Evolutionary conservation across 2,113 vertebrate genomes (phyloP).

Genomic region (Sinocyclocheilus anshuiensis): DNA sequence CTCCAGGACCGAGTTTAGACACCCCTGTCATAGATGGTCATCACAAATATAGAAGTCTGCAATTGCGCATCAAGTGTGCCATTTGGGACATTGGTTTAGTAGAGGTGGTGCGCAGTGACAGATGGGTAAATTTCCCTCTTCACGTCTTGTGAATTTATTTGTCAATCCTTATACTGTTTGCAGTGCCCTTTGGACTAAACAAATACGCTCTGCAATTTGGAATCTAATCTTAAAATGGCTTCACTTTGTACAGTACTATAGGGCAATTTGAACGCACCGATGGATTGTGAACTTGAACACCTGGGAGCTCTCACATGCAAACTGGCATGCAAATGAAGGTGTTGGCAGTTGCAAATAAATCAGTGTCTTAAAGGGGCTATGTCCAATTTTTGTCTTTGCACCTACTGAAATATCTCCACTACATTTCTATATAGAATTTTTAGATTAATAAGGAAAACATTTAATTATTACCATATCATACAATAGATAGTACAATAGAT

Average conservation of each 20-base stretch:
- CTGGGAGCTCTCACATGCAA: not conserved
- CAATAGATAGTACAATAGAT: not conserved
- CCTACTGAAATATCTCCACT: not conserved
- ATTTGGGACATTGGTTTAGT: constrained; percentile 1
- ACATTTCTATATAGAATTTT: not conserved
- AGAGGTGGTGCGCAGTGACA: not conserved
- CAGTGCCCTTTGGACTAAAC: not conserved
- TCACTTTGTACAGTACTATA: not conserved
- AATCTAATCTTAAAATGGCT: constrained; percentile 5
- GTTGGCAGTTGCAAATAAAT: not conserved
- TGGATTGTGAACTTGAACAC: constrained; percentile 1
- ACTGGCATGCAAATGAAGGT: not conserved
- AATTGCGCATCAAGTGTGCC: not conserved
- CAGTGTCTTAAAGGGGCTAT: not conserved
- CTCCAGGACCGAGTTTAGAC: no score
- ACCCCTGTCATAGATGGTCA: not conserved
- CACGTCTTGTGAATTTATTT: not conserved
- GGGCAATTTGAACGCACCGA: not conserved
- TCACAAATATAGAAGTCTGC: not conserved
- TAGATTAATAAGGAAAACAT: not conserved
- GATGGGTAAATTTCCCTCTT: constrained; percentile 1
- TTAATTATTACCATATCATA: not conserved
- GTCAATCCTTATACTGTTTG: not conserved
- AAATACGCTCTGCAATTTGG: not conserved
- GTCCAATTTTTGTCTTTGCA: not conserved